Conservation (phyloP, 2,113 vertebrate species). For the Cololabis saira region DNA sequence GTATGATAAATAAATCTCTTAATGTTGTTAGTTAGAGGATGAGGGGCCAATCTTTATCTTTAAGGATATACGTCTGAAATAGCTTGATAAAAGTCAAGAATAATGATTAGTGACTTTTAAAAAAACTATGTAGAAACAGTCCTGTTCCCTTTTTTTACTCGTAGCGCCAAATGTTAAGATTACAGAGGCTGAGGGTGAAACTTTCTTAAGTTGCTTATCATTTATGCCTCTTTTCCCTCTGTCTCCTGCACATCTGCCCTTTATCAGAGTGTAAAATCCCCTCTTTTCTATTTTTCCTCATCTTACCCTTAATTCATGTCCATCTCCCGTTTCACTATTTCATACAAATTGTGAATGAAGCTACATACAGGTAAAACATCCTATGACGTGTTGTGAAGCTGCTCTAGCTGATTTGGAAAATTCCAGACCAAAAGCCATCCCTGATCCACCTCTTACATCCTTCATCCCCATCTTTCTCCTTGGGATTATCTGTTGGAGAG, state of each 20-base stretch:
- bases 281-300: neutral
- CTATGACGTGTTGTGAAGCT: constrained; percentile 27
- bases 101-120: no score
- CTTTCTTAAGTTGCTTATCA: neutral
- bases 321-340: constrained; percentile 3
- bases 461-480: constrained; percentile 66
- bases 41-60: no score
- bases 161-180: no score
- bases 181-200: neutral
- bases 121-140: no score
- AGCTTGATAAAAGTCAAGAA: no score
- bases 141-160: no score
- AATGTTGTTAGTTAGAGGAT: no score
- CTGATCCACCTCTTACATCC: constrained; percentile 34
- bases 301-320: neutral
- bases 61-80: no score
- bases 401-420: constrained; percentile 58
- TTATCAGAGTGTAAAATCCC: constrained; percentile 25
- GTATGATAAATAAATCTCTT: no score
- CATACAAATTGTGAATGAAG: constrained; percentile 19
- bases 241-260: neutral
- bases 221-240: neutral
- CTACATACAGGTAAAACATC: constrained; percentile 16
- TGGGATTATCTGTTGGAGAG: constrained; percentile 70
- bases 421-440: constrained; percentile 64